A percentile compares a stretch with the other conserved stretches of the same genome.
Evolutionary conservation across 2,113 vertebrate genomes (phyloP).

Genomic region (Glaucidium brasilianum): DNA sequence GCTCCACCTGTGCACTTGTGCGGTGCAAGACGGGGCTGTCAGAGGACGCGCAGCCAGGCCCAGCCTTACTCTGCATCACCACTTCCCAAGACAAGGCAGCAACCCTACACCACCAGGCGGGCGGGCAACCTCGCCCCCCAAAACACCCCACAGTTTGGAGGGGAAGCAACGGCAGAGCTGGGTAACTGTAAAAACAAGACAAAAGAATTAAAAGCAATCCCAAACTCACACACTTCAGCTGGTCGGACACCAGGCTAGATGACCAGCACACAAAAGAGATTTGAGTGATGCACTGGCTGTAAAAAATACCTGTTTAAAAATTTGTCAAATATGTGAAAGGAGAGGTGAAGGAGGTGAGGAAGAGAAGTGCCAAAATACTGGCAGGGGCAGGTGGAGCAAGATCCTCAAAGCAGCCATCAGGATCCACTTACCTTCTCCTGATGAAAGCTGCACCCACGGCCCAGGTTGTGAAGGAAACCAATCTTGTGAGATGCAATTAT

Average conservation of each 20-base stretch:
- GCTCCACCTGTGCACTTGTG: rapidly evolving
- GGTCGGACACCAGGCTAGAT: not conserved
- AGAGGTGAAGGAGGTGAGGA: not conserved
- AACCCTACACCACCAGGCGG: not conserved
- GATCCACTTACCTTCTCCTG: not conserved
- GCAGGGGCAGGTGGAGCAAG: not conserved
- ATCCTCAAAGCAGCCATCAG: not conserved
- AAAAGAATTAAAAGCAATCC: not conserved
- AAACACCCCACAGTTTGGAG: too few relatives aligned
- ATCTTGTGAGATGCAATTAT: not conserved
- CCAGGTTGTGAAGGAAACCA: not conserved
- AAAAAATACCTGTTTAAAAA: not conserved
- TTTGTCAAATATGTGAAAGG: not conserved
- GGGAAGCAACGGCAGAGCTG: too few relatives aligned
- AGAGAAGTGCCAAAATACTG: not conserved
- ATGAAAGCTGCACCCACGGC: not conserved
- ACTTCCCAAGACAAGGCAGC: rapidly evolving
- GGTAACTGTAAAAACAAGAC: rapidly evolving
- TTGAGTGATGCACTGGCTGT: not conserved
- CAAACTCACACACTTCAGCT: not conserved
- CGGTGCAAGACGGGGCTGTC: not conserved
- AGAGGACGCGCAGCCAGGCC: rapidly evolving
- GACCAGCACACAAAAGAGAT: not conserved
- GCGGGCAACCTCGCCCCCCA: too few relatives aligned
- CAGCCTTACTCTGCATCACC: not conserved